Evolutionary conservation across 2,888 invertebrate genomes (phyloP).

Genomic region (Phalangium opilio): DNA sequence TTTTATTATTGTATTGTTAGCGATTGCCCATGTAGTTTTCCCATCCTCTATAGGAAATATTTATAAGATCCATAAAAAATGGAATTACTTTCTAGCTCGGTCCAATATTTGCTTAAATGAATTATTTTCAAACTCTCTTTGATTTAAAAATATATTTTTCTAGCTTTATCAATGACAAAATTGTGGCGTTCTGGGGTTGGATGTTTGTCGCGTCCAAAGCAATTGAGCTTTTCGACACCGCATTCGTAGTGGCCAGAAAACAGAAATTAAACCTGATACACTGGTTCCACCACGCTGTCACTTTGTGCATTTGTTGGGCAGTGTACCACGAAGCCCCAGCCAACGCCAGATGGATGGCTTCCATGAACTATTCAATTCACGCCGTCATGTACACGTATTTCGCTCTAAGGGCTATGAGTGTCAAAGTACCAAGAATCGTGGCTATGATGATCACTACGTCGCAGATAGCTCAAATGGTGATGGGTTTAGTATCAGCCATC

Average conservation of each 20-base stretch:
- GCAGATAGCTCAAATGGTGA: slow-evolving; percentile 82
- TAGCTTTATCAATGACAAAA: too few species aligned
- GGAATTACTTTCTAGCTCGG: too few species aligned
- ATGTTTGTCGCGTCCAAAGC: slow-evolving; percentile 92
- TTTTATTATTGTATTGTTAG: too few species aligned
- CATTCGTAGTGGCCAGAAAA: slow-evolving; percentile 74
- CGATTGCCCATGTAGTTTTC: too few species aligned
- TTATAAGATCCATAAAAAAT: too few species aligned
- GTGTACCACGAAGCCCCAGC: slow-evolving; percentile 39
- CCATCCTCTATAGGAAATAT: too few species aligned
- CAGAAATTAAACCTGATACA: slow-evolving; percentile 85
- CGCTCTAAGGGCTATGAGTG: slow-evolving; percentile 67
- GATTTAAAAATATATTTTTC: too few species aligned
- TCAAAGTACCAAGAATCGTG: slow-evolving; percentile 55
- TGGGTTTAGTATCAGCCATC: slow-evolving; percentile 40
- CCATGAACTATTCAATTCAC: slow-evolving; percentile 85
- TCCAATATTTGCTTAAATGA: too few species aligned
- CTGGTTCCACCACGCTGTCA: slow-evolving; percentile 94
- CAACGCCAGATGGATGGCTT: slow-evolving; percentile 65
- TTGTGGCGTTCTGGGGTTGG: slow-evolving; percentile 96
- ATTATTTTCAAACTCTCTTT: too few species aligned
- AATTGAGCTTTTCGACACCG: slow-evolving; percentile 81
- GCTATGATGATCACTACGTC: slow-evolving; percentile 78
- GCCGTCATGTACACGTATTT: slow-evolving; percentile 83
- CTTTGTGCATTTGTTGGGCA: slow-evolving; percentile 87